A percentile compares a stretch with the other conserved stretches of the same genome.
Conservation (phyloP, 2,113 vertebrate species). For the Tupaia tana region DNA sequence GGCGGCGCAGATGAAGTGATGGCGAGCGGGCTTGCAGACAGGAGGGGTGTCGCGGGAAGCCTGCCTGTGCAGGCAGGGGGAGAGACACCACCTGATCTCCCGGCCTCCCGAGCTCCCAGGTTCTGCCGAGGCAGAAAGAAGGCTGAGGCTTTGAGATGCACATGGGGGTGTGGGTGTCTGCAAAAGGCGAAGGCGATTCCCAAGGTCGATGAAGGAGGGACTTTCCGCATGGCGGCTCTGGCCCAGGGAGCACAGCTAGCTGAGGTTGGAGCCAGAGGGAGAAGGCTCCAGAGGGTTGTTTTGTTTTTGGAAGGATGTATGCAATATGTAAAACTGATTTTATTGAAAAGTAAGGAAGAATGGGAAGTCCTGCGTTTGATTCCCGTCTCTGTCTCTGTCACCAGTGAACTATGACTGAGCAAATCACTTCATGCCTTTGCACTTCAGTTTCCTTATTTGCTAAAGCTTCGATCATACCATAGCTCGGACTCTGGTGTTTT, state of each 20-base stretch:
- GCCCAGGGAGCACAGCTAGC: not conserved
- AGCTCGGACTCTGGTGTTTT: not conserved
- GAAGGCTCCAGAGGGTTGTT: not conserved
- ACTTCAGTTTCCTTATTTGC: constrained; percentile 30
- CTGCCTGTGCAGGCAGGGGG: too few relatives aligned
- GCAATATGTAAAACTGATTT: not conserved
- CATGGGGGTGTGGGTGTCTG: not conserved
- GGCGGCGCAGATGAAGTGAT: not conserved
- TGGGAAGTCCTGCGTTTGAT: not conserved
- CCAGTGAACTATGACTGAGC: not conserved
- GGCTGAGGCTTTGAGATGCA: not conserved
- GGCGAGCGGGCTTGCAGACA: not conserved
- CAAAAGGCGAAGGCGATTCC: not conserved
- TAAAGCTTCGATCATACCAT: not conserved
- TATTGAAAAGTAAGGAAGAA: not conserved
- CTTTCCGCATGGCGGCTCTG: not conserved
- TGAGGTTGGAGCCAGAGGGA: not conserved
- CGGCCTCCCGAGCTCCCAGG: not conserved
- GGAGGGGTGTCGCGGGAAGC: not conserved
- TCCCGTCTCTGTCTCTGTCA: not conserved
- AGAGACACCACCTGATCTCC: too few relatives aligned
- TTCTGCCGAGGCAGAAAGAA: not conserved
- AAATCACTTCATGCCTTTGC: not conserved
- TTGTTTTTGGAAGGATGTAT: not conserved
- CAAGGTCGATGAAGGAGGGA: not conserved